Percentiles rank a stretch among this genome's conserved stretches.
Evolutionary conservation across 2,797 vertebrate species (phyloP).

Genomic region (Sphaeramia orbicularis): DNA sequence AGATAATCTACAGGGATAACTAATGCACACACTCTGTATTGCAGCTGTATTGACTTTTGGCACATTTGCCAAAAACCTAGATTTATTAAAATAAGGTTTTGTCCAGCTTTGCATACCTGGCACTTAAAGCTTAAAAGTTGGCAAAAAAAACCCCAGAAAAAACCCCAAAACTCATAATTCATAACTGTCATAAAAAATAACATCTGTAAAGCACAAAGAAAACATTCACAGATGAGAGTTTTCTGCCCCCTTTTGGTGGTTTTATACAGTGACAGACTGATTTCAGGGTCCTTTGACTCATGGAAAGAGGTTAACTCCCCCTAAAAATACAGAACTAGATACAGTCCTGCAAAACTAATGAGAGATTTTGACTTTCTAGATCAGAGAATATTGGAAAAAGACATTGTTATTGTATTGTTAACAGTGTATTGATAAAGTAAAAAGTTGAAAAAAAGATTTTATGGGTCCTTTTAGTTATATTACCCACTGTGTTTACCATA

Average conservation of each 20-base stretch:
- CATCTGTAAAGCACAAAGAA: not conserved
- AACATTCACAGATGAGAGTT: constrained; percentile 9
- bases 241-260: constrained; percentile 70
- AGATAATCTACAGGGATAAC: constrained; percentile 29
- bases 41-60: constrained; percentile 20
- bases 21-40: not conserved
- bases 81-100: not conserved
- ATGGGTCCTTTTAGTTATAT: too few relatives aligned
- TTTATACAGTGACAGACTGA: not conserved
- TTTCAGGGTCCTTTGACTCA: not conserved
- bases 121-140: not conserved
- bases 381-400: too few relatives aligned
- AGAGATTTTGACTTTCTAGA: too few relatives aligned
- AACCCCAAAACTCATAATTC: too few relatives aligned
- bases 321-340: too few relatives aligned
- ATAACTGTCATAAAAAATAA: too few relatives aligned
- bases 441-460: too few relatives aligned
- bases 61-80: constrained; percentile 5
- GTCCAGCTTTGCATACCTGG: not conserved
- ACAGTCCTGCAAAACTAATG: too few relatives aligned
- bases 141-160: constrained; percentile 19
- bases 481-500: too few relatives aligned
- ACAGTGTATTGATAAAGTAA: too few relatives aligned
- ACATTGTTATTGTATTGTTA: too few relatives aligned
- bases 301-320: too few relatives aligned